Base-by-base conservation (phyloP, 92 coral and sea anemone species). In the Pocillopora grandis region DNA sequence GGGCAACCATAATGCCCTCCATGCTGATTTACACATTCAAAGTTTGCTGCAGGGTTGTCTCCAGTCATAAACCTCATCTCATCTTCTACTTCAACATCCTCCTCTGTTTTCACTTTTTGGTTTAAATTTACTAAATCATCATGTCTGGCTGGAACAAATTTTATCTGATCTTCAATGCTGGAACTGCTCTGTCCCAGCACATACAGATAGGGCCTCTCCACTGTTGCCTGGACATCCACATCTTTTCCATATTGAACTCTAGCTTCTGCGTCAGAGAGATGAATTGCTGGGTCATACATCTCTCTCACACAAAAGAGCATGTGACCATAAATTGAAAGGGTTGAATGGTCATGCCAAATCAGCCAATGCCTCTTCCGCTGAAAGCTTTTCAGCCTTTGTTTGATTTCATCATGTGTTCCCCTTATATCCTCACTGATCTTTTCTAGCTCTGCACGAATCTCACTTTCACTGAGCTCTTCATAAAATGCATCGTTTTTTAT, bases 11-110 rank as follows among this genome's bases (percentile, higher is more conserved):
- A 80, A 57, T 71, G 57, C 23, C 93, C 93, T 3, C 85, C 92
- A 66, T 90, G 82, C 63, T 84, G 86, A 19, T 88, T 86, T 9
- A 88, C 94, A 88, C 76, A 66, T 58, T 90, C 93, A 76, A 90
- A 63, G 33, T 87, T 80, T 21, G 66, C 48, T 27, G 87, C 90
- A 9, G 87, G 90, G 75, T 75, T 67, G 33, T 88, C 87, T 58
- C 90, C 90, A 82, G 76, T 88, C 87, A 82, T 88, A 37, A 56
- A 88, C 16, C 87, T 21, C 90, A 82, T 88, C 23, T 82, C 27
- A 67, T 88, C 90, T 0, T 18, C 5, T 12, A 88, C 78, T 35
- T 75, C 79, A 20, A 55, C 15, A 5, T 87, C 90, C 35, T 66
- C 62, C 12, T 82, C 75, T 80, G 85, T 86, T 13, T 37, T 11